Evolutionary conservation across 2,113 vertebrate species (phyloP).

Genomic region (Erythrocercus mccallii): DNA sequence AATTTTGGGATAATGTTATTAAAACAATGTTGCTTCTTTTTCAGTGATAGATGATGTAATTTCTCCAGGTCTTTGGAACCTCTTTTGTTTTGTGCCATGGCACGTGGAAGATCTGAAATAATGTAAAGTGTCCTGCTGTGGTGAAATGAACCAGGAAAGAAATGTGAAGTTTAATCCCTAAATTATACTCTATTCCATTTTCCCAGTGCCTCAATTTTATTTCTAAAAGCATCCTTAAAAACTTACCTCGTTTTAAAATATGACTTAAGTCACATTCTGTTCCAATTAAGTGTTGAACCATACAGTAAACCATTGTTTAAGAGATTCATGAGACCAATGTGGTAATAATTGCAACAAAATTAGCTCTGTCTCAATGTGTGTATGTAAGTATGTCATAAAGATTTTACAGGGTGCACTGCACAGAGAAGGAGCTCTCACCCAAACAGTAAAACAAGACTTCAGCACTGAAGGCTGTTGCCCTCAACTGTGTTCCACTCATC

Average conservation of each 20-base stretch:
- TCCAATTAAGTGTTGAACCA: neutral
- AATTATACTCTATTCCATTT: neutral
- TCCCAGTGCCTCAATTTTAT: neutral
- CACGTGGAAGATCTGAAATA: neutral
- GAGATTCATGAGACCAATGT: neutral
- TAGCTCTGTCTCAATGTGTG: conserved; percentile 2
- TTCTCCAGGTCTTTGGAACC: neutral
- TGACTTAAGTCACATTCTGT: neutral
- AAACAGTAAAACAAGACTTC: neutral
- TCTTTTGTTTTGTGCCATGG: neutral
- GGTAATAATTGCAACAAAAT: conserved; percentile 7
- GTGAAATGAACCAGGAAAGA: neutral
- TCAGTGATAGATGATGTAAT: neutral
- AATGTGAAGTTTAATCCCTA: neutral
- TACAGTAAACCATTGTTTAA: conserved; percentile 38
- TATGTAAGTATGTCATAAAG: neutral
- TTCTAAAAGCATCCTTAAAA: neutral
- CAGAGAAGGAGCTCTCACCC: neutral
- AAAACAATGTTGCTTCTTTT: neutral
- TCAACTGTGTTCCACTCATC: neutral
- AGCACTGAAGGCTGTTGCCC: neutral
- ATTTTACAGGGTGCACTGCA: neutral
- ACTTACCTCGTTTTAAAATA: neutral
- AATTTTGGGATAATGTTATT: neutral
- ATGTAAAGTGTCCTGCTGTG: neutral